A percentile compares a stretch with the other conserved stretches of the same genome.
These are phyloP conservation scores for Boloria selene DNA, from an alignment of 2,888 invertebrate genomes.

Conservation along the genomic window DNA sequence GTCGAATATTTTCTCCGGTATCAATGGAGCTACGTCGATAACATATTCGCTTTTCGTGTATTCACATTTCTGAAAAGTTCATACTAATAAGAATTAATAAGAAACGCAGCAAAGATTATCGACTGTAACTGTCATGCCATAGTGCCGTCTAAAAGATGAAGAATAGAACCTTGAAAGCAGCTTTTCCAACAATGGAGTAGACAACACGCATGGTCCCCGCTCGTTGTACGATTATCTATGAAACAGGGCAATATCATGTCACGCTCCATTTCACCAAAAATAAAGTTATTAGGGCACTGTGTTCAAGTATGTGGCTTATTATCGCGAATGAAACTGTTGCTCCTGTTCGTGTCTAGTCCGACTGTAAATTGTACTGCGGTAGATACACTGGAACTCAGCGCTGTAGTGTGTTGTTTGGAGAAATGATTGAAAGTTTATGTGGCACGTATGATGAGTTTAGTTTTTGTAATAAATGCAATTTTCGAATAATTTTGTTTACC, in stretches of 20 bases:
- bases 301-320: conserved; percentile 38
- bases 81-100: conserved; percentile 78
- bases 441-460: conserved; percentile 10
- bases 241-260: conserved; percentile 79
- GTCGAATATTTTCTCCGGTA: conserved; percentile 64
- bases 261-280: conserved; percentile 55
- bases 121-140: conserved; percentile 82
- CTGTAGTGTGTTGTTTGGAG: conserved; percentile 28
- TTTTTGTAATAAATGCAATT: conserved; percentile 1
- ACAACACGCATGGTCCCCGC: conserved; percentile 80
- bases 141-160: conserved; percentile 82
- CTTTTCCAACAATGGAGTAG: conserved; percentile 82
- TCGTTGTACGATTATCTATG: conserved; percentile 79
- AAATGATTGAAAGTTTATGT: conserved; percentile 14
- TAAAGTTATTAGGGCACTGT: conserved; percentile 36
- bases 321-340: conserved; percentile 42
- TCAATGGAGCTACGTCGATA: conserved; percentile 66
- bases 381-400: conserved; percentile 23
- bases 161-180: conserved; percentile 81
- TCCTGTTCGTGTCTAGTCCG: conserved; percentile 36
- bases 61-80: conserved; percentile 76
- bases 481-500: not conserved
- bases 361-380: conserved; percentile 22
- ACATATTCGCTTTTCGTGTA: conserved; percentile 74
- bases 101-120: conserved; percentile 81